Evolutionary conservation across 2,888 invertebrate species (phyloP).

Genomic region (Acrocyrtus sp.): DNA sequence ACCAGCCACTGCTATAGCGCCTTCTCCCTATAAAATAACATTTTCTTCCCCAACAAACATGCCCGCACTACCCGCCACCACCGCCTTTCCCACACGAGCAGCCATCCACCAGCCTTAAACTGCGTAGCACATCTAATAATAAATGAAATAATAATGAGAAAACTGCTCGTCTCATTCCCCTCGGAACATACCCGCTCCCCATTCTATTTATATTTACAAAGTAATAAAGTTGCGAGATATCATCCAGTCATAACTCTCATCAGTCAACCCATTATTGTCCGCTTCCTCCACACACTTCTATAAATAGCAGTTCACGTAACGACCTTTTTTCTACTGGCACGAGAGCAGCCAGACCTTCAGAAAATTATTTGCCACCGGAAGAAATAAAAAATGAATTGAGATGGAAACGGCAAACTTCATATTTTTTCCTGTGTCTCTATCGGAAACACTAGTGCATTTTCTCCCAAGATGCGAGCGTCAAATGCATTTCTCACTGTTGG

Average conservation of each 20-base stretch:
- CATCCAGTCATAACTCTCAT: neutral
- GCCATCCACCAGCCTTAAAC: neutral
- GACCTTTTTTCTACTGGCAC: neutral
- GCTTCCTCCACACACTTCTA: neutral
- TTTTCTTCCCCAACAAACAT: neutral
- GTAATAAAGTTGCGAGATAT: neutral
- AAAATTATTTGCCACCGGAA: neutral
- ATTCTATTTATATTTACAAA: no score
- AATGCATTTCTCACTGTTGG: neutral
- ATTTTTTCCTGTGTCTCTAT: neutral
- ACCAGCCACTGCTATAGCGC: neutral
- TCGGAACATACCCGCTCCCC: no score
- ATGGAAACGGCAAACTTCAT: neutral
- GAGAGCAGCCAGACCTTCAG: neutral
- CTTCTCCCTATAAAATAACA: neutral
- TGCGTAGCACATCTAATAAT: neutral
- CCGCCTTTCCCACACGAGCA: neutral
- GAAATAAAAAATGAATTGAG: neutral
- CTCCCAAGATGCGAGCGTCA: no score
- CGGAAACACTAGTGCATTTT: no score
- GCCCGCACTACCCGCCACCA: no score
- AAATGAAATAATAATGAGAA: neutral
- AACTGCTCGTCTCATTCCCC: no score
- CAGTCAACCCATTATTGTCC: neutral
- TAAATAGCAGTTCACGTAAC: neutral